Evolutionary conservation across 2,888 invertebrate genomes (phyloP).

Genomic region (Phyllotreta cruciferae): DNA sequence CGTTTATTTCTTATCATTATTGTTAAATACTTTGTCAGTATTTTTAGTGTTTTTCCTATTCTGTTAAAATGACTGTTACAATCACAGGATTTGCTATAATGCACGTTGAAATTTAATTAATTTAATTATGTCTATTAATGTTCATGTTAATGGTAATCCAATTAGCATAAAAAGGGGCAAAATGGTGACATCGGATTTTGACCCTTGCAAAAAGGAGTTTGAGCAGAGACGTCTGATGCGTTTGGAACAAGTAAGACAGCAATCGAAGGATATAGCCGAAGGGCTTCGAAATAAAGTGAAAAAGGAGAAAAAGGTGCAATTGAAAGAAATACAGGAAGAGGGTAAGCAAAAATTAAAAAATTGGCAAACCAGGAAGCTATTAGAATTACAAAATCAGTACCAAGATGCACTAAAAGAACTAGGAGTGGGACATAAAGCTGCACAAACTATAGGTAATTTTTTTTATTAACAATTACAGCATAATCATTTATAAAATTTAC

Average conservation of each 20-base stretch:
- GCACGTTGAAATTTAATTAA: not conserved
- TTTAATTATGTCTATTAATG: slow-evolving; percentile 65
- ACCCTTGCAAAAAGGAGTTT: slow-evolving; percentile 64
- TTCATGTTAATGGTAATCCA: slow-evolving; percentile 66
- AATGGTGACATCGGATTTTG: slow-evolving; percentile 63
- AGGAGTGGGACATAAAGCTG: slow-evolving; percentile 62
- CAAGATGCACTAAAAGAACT: slow-evolving; percentile 62
- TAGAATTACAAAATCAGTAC: slow-evolving; percentile 63
- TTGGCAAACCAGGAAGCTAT: slow-evolving; percentile 62
- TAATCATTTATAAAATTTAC: no score
- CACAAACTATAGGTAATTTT: slow-evolving; percentile 45
- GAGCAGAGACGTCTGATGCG: slow-evolving; percentile 67
- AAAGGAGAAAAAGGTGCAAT: slow-evolving; percentile 62
- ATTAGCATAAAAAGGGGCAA: slow-evolving; percentile 61
- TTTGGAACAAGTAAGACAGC: slow-evolving; percentile 70
- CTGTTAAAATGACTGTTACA: no score
- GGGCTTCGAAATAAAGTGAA: slow-evolving; percentile 64
- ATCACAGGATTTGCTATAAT: no score
- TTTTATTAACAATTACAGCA: not conserved
- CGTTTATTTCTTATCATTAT: no score
- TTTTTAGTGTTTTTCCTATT: no score
- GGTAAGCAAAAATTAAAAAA: slow-evolving; percentile 63
- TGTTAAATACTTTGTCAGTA: no score
- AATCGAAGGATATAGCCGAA: slow-evolving; percentile 68
- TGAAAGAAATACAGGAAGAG: slow-evolving; percentile 61